These are phyloP conservation scores for Bostrychus sinensis DNA, from an alignment of 2,113 vertebrate species.

Conservation along the genomic window DNA sequence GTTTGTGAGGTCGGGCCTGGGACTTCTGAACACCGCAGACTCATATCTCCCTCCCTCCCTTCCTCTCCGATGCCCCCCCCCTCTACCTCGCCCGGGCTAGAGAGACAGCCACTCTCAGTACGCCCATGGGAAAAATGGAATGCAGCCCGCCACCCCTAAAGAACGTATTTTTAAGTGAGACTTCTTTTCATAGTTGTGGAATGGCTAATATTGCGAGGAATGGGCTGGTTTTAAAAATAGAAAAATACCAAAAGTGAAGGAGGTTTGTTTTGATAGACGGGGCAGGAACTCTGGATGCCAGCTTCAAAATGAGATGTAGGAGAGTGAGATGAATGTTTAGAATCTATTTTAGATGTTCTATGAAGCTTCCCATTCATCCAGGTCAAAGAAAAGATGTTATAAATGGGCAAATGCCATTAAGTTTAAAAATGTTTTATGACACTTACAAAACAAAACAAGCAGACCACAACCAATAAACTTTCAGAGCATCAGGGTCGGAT, in stretches of 20 bases:
- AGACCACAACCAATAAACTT: too few relatives aligned
- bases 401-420: too few relatives aligned
- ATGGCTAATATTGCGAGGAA: constrained; percentile 69
- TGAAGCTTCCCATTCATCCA: not conserved
- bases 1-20: constrained; percentile 69
- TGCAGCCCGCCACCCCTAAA: constrained; percentile 67
- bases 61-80: constrained; percentile 58
- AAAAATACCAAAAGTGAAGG: constrained; percentile 22
- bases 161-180: constrained; percentile 68
- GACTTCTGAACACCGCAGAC: constrained; percentile 58
- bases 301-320: constrained; percentile 41
- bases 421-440: too few relatives aligned
- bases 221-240: constrained; percentile 65
- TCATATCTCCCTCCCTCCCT: constrained; percentile 70
- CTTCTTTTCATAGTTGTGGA: constrained; percentile 63
- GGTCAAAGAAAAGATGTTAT: too few relatives aligned
- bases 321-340: constrained; percentile 5
- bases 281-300: constrained; percentile 8
- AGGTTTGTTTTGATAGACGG: constrained; percentile 60
- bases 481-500: too few relatives aligned
- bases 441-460: too few relatives aligned
- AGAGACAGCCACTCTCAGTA: constrained; percentile 74
- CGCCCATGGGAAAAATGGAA: constrained; percentile 72
- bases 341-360: not conserved
- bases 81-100: constrained; percentile 53